Evolutionary conservation across 2,113 vertebrate species (phyloP).

Genomic region (Mobula hypostoma): DNA sequence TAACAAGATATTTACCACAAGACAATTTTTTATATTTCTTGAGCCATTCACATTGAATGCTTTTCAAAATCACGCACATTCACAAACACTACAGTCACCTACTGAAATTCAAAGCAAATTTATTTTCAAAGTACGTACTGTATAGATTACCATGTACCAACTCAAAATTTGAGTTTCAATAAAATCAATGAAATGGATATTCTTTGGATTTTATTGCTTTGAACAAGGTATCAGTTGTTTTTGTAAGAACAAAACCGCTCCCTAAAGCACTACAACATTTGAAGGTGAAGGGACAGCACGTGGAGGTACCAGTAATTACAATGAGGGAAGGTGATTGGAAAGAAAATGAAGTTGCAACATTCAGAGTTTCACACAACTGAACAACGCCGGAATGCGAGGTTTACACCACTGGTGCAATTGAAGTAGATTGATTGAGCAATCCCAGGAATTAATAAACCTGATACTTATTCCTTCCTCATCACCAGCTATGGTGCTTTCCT

Average conservation of each 20-base stretch:
- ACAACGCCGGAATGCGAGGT: not conserved
- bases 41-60: no score
- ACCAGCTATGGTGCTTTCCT: not conserved
- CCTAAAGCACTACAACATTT: not conserved
- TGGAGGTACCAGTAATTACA: not conserved
- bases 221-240: not conserved
- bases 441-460: not conserved
- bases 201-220: no score
- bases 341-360: not conserved
- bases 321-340: not conserved
- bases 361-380: not conserved
- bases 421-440: not conserved
- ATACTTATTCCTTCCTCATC: not conserved
- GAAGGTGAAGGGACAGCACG: not conserved
- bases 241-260: not conserved
- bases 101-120: no score
- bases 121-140: no score
- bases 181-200: no score
- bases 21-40: no score
- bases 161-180: not conserved
- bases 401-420: not conserved
- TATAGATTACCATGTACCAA: not conserved
- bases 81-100: not conserved
- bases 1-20: no score
- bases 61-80: not conserved